A percentile compares a stretch with the other conserved stretches of the same genome.
These are phyloP conservation scores for Tachysurus fulvidraco DNA, from an alignment of 2,113 vertebrate species.

Conservation along the genomic window DNA sequence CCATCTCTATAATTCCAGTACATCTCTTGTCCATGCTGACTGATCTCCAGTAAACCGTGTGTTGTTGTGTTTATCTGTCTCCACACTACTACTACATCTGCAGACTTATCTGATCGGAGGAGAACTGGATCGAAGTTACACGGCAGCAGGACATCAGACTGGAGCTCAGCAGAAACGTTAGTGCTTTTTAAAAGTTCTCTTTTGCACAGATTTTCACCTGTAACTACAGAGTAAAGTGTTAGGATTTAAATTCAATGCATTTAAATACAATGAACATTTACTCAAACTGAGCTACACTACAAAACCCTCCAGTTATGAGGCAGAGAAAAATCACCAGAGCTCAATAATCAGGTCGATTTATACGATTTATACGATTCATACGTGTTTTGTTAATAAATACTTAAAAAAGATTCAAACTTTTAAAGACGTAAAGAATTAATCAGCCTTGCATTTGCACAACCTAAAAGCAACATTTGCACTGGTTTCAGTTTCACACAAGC, in stretches of 20 bases:
- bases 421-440: background rate
- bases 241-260: background rate
- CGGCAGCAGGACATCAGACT: slow-evolving; percentile 42
- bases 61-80: background rate
- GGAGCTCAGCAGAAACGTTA: slow-evolving; percentile 22
- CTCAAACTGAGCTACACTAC: background rate
- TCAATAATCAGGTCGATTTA: background rate
- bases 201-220: slow-evolving; percentile 16
- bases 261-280: background rate
- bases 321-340: background rate
- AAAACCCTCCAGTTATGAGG: background rate
- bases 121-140: slow-evolving; percentile 31
- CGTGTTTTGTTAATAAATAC: background rate
- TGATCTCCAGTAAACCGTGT: slow-evolving; percentile 4
- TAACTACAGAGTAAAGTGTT: background rate
- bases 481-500: background rate
- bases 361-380: no score
- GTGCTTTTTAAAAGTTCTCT: background rate
- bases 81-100: slow-evolving; percentile 18
- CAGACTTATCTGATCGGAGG: background rate
- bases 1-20: slow-evolving; percentile 17
- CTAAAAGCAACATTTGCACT: background rate
- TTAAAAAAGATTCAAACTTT: background rate
- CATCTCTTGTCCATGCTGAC: rapidly evolving
- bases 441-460: background rate